A percentile compares a stretch with the other conserved stretches of the same genome.
These are phyloP conservation scores for Polydrusus tereticollis DNA, from an alignment of 2,888 invertebrate species.

Conservation along the genomic window DNA sequence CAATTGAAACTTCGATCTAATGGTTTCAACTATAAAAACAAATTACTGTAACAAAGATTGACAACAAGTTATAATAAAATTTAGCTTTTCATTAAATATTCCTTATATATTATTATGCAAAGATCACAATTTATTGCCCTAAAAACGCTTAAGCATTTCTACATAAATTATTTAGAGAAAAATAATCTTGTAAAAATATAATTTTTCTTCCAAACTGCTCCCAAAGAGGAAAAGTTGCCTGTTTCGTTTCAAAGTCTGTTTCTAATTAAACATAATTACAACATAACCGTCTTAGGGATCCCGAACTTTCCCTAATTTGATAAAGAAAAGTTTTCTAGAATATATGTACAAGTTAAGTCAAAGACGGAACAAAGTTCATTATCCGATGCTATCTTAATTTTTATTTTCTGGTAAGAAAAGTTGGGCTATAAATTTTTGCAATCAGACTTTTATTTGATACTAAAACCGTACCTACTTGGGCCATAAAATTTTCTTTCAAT, in stretches of 20 bases:
- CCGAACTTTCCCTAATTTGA: slow-evolving; percentile 6
- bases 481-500: slow-evolving; percentile 12
- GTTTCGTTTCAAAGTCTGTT: slow-evolving; percentile 7
- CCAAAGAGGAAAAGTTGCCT: not conserved
- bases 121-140: no score
- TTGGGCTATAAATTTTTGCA: slow-evolving; percentile 22
- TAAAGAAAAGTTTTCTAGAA: slow-evolving; percentile 17
- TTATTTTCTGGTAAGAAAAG: slow-evolving; percentile 26
- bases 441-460: slow-evolving; percentile 28
- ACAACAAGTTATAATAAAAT: no score
- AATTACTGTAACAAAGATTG: no score
- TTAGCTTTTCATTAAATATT: no score
- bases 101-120: no score
- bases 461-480: slow-evolving; percentile 18
- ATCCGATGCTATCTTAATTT: slow-evolving; percentile 33
- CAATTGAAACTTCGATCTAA: no score
- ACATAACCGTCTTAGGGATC: slow-evolving; percentile 1
- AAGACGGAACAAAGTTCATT: slow-evolving; percentile 25
- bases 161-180: not conserved
- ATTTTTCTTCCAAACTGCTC: not conserved
- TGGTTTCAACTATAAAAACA: no score
- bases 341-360: slow-evolving; percentile 19
- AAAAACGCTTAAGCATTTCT: no score
- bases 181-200: not conserved
- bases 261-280: slow-evolving; percentile 34